Evolutionary conservation across 1,140 invertebrate genomes (phyloP).

Genomic region (Hestina assimilis): DNA sequence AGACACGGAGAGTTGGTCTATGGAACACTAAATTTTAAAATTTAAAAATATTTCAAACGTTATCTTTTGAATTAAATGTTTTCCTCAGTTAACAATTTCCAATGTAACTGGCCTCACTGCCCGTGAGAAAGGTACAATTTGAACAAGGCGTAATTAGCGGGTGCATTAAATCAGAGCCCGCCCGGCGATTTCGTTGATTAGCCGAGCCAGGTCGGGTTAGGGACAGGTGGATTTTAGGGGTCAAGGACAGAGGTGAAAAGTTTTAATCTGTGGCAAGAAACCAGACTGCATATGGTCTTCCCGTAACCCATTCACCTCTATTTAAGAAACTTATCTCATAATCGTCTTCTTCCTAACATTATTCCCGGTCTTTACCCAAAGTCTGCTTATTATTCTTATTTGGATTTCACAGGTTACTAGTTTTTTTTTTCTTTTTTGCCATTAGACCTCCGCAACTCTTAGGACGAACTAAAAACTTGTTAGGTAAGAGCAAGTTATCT

Average conservation of each 20-base stretch:
- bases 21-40: not conserved
- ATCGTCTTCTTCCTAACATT: too few relatives aligned
- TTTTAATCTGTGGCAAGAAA: not conserved
- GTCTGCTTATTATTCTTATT: too few relatives aligned
- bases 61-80: not conserved
- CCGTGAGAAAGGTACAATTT: slow-evolving; percentile 77
- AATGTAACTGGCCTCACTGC: slow-evolving; percentile 38
- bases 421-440: too few relatives aligned
- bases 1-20: not conserved
- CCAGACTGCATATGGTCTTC: too few relatives aligned
- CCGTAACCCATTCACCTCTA: too few relatives aligned
- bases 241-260: slow-evolving; percentile 51
- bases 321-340: too few relatives aligned
- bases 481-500: too few relatives aligned
- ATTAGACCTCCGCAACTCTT: too few relatives aligned
- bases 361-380: too few relatives aligned
- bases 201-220: slow-evolving; percentile 48
- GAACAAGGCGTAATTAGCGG: slow-evolving; percentile 76
- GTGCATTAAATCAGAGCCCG: slow-evolving; percentile 68
- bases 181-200: slow-evolving; percentile 63
- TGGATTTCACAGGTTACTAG: too few relatives aligned
- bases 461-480: too few relatives aligned
- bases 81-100: not conserved
- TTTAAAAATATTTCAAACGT: not conserved
- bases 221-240: slow-evolving; percentile 59